A percentile compares a stretch with the other conserved stretches of the same genome.
phyloP scores from a whole-genome alignment of 2,113 vertebrate genomes.

The Clinocottus analis region DNA sequence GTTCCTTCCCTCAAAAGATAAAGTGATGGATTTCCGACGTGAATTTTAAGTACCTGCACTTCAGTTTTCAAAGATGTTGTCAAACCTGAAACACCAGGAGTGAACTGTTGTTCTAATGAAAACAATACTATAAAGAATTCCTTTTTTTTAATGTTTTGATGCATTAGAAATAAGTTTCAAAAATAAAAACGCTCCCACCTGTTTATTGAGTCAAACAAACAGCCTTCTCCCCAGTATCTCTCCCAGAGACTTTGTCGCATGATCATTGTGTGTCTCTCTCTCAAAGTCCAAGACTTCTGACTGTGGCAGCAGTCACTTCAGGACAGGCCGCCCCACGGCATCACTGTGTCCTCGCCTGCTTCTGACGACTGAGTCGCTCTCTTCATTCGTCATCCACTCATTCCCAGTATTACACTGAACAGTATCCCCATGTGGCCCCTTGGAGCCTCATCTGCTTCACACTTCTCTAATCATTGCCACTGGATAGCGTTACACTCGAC shows the following conservation, averaged over 20 bases:
- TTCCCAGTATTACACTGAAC: slow-evolving; percentile 45
- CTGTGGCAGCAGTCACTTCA: slow-evolving; percentile 39
- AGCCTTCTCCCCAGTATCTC: neutral
- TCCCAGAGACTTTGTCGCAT: neutral
- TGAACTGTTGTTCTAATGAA: neutral
- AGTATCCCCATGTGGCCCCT: slow-evolving; percentile 56
- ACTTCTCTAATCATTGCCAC: slow-evolving; percentile 70
- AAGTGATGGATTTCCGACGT: neutral
- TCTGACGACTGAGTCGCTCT: slow-evolving; percentile 50
- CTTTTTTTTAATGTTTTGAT: neutral
- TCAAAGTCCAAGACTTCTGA: slow-evolving; percentile 6
- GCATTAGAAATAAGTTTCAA: neutral
- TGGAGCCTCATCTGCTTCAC: slow-evolving; percentile 69
- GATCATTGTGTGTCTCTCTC: neutral
- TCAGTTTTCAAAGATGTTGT: slow-evolving; percentile 34
- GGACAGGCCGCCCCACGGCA: slow-evolving; percentile 46
- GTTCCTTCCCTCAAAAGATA: slow-evolving; percentile 16
- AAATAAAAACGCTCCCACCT: neutral
- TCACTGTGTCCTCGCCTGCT: slow-evolving; percentile 46
- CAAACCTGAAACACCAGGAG: slow-evolving; percentile 10
- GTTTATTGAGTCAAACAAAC: neutral
- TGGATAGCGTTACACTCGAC: slow-evolving; percentile 61
- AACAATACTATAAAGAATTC: neutral
- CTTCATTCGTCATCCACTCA: slow-evolving; percentile 62
- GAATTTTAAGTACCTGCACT: slow-evolving; percentile 14